Base-by-base conservation (phyloP, 2,113 vertebrate genomes). In the Mustela nigripes region DNA sequence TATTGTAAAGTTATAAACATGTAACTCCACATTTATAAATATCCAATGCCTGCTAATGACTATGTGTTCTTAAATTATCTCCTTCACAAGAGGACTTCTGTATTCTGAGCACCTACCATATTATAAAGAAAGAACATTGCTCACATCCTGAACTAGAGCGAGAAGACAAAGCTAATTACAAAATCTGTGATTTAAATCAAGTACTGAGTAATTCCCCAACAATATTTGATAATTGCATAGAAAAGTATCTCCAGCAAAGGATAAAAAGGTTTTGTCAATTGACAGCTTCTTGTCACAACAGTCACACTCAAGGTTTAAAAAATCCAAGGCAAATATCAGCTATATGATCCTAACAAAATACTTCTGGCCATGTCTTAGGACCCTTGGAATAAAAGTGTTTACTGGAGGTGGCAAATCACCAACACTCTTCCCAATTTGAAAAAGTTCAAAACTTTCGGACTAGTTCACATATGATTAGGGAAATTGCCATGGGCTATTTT, bases 161-260 rank as follows among this genome's bases (percentile, higher is more conserved):
- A 94, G 15, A 95, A 96, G 82, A 89, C 31, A 69, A 89, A 96
- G 26, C 45, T 95, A 94, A 79, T 76, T 79, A 83, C 10, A 76
- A 81, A 89, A 76, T 26, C 15, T 5, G n/a, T 28, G 39, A 81
- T 92, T 86, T 83, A 87, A 79, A 80, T 76, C 9, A 73, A 81
- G 69, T 91, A 76, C 22, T 18, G 31, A 74, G 62, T 26, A 48
- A 14, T 50, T 82, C 62, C 4, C 65, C 71, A 69, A 58, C 3
- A 39, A 26, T 76, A 22, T 16, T 67, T 78, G 31, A 33, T 42
- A 62, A 73, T 93, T 83, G 63, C 19, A 21, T 11, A 67, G 60
- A 45, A 79, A 79, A 76, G 21, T 11, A 28, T 56, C 33, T 63
- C 21, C 62, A 63, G 62, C 33, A 15, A 94, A 80, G 36, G 60